Conservation (phyloP, 1,140 invertebrate species). For the Lamellibrachia luymesi region DNA sequence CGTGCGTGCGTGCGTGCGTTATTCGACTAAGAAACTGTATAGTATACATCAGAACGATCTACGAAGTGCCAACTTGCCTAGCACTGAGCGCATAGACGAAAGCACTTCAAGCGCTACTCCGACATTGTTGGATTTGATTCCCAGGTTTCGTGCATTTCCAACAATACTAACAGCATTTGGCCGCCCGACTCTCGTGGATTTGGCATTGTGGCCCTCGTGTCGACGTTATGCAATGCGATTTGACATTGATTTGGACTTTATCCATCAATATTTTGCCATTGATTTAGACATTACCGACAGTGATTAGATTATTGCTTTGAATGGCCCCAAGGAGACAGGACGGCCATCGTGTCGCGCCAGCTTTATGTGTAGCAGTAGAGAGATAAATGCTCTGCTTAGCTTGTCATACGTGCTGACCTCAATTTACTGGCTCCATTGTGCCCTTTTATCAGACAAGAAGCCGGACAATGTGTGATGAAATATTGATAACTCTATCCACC, state of each 20-base stretch:
- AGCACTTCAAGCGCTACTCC: neutral
- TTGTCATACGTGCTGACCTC: neutral
- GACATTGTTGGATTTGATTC: neutral
- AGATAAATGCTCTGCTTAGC: neutral
- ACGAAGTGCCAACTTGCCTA: neutral
- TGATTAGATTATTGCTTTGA: neutral
- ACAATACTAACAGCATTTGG: neutral
- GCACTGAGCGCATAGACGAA: neutral
- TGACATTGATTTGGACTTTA: slow-evolving; percentile 5
- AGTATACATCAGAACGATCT: neutral
- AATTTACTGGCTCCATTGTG: neutral
- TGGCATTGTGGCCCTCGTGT: neutral
- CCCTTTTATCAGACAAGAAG: neutral
- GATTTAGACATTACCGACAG: neutral
- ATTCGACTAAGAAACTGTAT: neutral
- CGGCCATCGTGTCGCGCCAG: neutral
- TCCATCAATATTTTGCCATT: neutral
- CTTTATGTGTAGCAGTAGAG: neutral
- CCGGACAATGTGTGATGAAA: neutral
- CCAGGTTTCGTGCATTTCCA: neutral
- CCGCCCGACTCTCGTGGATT: neutral
- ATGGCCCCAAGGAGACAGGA: neutral
- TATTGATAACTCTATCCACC: neutral
- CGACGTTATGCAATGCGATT: neutral
- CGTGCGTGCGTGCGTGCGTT: neutral